Evolutionary conservation across 2,888 invertebrate genomes (phyloP), one percentile per base, ranked within the genome.

Genomic region (Cynaeus angustus): DNA sequence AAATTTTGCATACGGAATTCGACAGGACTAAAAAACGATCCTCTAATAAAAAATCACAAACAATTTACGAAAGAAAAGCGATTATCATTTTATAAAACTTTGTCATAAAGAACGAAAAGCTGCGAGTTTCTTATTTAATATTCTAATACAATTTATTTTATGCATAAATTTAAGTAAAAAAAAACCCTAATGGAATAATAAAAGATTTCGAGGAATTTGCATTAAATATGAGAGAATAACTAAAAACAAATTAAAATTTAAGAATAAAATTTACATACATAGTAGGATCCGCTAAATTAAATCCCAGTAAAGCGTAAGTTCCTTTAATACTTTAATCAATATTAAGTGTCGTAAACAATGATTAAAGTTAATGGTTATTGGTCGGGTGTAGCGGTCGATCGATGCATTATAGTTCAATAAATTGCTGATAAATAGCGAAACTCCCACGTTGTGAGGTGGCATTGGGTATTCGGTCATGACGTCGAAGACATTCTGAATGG

Each of bases 251-350:
- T 80, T 79, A 79, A 80, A 80, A 78, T 80, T 80, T 80, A 78
- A 79, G 79, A 80, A 80, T 79, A 79, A 80, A 80, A 81, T 81
- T 81, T 80, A 81, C 80, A 81, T 81, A 80, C 79, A 81, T 80
- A 80, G 78, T 79, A 75, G 77, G 75, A 73, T 76, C 75, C 76
- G 75, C 75, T 77, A 75, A 79, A 78, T 78, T 79, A 78, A 79
- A 78, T 78, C 75, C 74, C 73, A 73, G 75, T 72, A 77, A 77
- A 77, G 77, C 77, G 77, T 77, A 74, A 77, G 75, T 77, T 76
- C 71, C 74, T 75, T 75, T 77, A 75, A 71, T 78, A 77, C 78
- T 79, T 79, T 79, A 79, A 79, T 79, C 79, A 79, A 79, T 79
- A 79, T 79, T 76, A 78, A 77, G 77, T 77, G 77, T 79, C 79